These are phyloP conservation scores for Lasius platythorax DNA, from an alignment of 2,888 invertebrate genomes.

Conservation along the genomic window DNA sequence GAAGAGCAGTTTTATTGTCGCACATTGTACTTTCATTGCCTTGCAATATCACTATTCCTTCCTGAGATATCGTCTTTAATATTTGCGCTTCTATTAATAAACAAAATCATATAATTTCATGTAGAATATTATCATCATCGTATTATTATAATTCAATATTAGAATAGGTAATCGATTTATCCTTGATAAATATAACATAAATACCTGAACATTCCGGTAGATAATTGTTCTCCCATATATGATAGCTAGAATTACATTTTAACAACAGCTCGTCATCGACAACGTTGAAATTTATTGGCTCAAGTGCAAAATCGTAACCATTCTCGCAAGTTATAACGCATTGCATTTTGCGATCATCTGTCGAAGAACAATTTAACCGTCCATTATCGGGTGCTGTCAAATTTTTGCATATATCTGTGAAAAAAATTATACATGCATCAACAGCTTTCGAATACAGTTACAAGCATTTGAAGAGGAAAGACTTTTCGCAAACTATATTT, in stretches of 20 bases:
- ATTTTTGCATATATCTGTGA: slow-evolving; percentile 85
- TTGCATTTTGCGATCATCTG: slow-evolving; percentile 83
- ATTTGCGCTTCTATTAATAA: slow-evolving; percentile 85
- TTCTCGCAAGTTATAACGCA: slow-evolving; percentile 88
- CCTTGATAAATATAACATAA: neutral
- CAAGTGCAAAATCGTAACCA: slow-evolving; percentile 88
- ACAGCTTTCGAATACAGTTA: neutral
- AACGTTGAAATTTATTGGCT: slow-evolving; percentile 73
- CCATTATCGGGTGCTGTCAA: slow-evolving; percentile 86
- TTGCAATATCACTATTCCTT: slow-evolving; percentile 86
- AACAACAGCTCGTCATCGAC: slow-evolving; percentile 77
- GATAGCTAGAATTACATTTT: slow-evolving; percentile 77
- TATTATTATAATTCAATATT: neutral
- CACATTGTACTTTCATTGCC: slow-evolving; percentile 84
- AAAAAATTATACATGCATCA: neutral
- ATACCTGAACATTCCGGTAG: slow-evolving; percentile 88
- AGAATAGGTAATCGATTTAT: neutral
- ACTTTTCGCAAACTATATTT: neutral
- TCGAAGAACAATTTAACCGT: slow-evolving; percentile 85
- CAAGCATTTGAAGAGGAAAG: neutral
- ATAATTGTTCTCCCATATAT: slow-evolving; percentile 71
- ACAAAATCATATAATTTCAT: neutral
- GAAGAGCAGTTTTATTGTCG: slow-evolving; percentile 84
- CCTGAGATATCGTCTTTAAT: slow-evolving; percentile 86
- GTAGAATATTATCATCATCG: neutral